These are phyloP conservation scores for Aphrophora alni DNA, from an alignment of 2,888 invertebrate genomes.

Conservation along the genomic window DNA sequence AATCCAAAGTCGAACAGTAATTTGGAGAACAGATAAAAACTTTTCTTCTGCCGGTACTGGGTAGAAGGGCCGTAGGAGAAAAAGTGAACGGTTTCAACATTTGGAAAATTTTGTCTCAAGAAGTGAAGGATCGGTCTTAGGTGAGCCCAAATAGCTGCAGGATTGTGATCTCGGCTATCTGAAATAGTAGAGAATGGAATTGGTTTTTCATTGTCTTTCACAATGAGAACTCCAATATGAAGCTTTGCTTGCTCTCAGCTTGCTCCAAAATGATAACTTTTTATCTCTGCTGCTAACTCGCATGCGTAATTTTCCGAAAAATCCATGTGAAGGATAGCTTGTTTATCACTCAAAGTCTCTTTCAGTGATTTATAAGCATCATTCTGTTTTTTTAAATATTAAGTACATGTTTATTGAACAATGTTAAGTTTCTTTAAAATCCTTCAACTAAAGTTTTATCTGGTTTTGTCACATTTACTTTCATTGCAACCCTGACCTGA, in stretches of 20 bases:
- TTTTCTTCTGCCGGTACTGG: slow-evolving; percentile 26
- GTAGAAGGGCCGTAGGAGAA: slow-evolving; percentile 27
- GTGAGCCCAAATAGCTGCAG: slow-evolving; percentile 33
- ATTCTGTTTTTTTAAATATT: slow-evolving; percentile 33
- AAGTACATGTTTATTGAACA: slow-evolving; percentile 22
- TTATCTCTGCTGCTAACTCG: slow-evolving; percentile 8
- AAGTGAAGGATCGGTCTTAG: slow-evolving; percentile 12
- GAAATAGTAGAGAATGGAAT: slow-evolving; percentile 18
- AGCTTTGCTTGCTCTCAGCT: slow-evolving; percentile 22
- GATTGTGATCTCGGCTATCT: slow-evolving; percentile 13
- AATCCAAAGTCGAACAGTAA: slow-evolving; percentile 16
- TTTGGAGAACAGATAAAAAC: slow-evolving; percentile 20
- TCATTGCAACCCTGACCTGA: neutral
- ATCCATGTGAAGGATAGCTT: slow-evolving; percentile 14
- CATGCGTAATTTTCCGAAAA: slow-evolving; percentile 30
- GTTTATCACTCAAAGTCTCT: neutral
- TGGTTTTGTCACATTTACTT: neutral
- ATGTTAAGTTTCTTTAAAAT: slow-evolving; percentile 18
- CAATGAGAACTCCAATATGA: slow-evolving; percentile 24
- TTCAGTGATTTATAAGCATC: slow-evolving; percentile 16
- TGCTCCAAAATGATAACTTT: slow-evolving; percentile 27
- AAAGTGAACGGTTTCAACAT: slow-evolving; percentile 23
- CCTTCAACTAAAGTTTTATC: neutral
- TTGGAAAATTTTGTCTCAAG: neutral
- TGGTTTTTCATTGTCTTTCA: neutral